phyloP scores from a whole-genome alignment of 2,888 invertebrate species.

The Deroplatys truncata region DNA sequence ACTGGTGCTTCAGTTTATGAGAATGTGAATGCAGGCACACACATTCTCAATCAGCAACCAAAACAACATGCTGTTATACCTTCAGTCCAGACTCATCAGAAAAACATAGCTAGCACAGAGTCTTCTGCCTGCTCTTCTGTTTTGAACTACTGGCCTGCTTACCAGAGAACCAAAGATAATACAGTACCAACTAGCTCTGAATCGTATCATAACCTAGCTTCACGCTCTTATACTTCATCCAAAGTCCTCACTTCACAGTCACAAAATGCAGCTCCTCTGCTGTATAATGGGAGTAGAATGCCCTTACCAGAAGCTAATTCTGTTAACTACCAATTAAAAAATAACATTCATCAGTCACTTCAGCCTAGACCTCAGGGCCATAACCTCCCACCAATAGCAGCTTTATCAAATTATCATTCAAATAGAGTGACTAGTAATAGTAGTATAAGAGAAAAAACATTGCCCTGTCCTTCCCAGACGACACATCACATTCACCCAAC shows the following conservation, averaged over 20 bases:
- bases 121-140: slow-evolving; percentile 31
- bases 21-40: slow-evolving; percentile 33
- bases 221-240: background rate
- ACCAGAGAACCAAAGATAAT: slow-evolving; percentile 25
- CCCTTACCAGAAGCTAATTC: background rate
- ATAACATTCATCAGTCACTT: slow-evolving; percentile 1
- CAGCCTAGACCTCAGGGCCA: slow-evolving; percentile 36
- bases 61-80: slow-evolving; percentile 39
- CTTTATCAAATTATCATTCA: slow-evolving; percentile 48
- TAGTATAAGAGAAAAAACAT: background rate
- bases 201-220: background rate
- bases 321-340: slow-evolving; percentile 8
- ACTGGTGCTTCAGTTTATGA: slow-evolving; percentile 38
- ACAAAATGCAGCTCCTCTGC: slow-evolving; percentile 11
- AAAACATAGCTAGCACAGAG: slow-evolving; percentile 32
- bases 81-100: slow-evolving; percentile 19
- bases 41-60: background rate
- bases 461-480: background rate
- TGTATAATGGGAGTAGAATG: slow-evolving; percentile 25
- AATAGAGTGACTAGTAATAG: slow-evolving; percentile 38
- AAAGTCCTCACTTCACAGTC: background rate
- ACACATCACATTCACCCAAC: background rate
- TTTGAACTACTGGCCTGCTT: slow-evolving; percentile 30
- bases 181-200: slow-evolving; percentile 3
- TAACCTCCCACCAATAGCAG: slow-evolving; percentile 52